Percentiles rank a stretch among this genome's conserved stretches.
Conservation (phyloP, 2,797 vertebrate genomes). For the Amniataba percoides region DNA sequence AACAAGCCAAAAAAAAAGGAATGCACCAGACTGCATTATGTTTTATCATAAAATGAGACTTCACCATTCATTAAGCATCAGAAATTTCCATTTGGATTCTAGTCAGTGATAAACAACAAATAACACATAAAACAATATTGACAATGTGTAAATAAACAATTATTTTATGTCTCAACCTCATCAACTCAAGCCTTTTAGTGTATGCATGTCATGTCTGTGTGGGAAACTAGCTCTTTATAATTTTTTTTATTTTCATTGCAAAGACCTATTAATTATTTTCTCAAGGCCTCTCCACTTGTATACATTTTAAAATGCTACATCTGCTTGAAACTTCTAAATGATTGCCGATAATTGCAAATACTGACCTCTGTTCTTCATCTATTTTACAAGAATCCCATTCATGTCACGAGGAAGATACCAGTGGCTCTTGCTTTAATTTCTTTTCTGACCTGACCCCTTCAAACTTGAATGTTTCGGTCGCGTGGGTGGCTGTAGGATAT, state of each 20-base stretch:
- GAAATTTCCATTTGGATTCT: conserved; percentile 58
- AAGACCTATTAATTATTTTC: conserved; percentile 8
- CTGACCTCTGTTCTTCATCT: conserved; percentile 64
- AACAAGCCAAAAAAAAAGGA: neutral
- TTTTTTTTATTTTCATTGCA: neutral
- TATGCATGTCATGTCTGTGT: too few relatives aligned
- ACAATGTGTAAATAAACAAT: too few relatives aligned
- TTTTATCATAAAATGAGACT: conserved; percentile 26
- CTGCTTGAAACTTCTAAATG: conserved; percentile 48
- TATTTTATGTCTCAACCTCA: neutral
- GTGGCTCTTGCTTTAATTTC: conserved; percentile 63
- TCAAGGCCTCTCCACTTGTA: conserved; percentile 7
- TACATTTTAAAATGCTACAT: conserved; percentile 19
- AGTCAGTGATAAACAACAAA: conserved; percentile 49
- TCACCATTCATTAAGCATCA: conserved; percentile 28
- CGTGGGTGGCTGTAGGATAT: conserved; percentile 79
- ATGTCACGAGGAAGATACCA: conserved; percentile 62
- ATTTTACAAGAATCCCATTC: conserved; percentile 60
- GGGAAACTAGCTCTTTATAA: neutral
- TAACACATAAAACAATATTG: conserved; percentile 8
- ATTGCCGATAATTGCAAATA: conserved; percentile 59
- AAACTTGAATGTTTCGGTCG: conserved; percentile 70
- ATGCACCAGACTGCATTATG: neutral
- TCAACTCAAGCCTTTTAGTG: neutral
- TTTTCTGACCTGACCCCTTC: conserved; percentile 71